Base-by-base conservation (phyloP, 2,113 vertebrate species). In the Chamaea fasciata region DNA sequence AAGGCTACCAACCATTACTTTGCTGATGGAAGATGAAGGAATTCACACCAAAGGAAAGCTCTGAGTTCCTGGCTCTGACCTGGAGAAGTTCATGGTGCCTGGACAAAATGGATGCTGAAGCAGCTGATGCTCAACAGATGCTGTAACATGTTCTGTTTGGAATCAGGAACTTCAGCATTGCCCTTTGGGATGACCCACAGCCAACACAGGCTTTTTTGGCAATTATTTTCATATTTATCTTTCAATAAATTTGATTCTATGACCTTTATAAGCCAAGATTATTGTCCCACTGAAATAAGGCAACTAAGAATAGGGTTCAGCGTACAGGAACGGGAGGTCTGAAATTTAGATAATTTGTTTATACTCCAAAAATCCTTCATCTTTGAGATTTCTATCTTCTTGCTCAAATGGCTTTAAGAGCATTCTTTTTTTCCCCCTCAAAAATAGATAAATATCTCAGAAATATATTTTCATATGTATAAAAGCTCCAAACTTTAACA, bases 381-480 rank as follows among this genome's bases (percentile, higher is more conserved):
- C 14, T 86, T 74, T 70, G 33, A n/a, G 73, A 6, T 47, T 76
- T 35, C 11, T 79, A 23, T 35, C 14, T 71, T 70, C 42, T 71
- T 92, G 13, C 16, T 83, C 19, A 79, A 76, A 57, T 33, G 15
- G 6, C 11, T 73, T 90, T 65, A 65, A 31, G 9, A 41, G 11
- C 7, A 65, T 5, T 41, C 2, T 21, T 28, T 24, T 19, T 20
- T 1, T 1, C 1, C 2, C 3, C 0, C 5, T 6, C 2, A 47
- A 90, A 89, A 37, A 9, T 9, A 73, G n/a, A 50, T 9, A 60
- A 39, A 5, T 57, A 63, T 17, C 5, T 78, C 42, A 78, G 33
- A 80, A 35, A 52, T 20, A 35, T 21, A 83, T 76, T 56, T 60
- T 35, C 50, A 14, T 17, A 35, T 42, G 23, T 35, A 68, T 6